These are phyloP conservation scores for Parapsyche elsis DNA, from an alignment of 1,140 invertebrate species.

Conservation along the genomic window DNA sequence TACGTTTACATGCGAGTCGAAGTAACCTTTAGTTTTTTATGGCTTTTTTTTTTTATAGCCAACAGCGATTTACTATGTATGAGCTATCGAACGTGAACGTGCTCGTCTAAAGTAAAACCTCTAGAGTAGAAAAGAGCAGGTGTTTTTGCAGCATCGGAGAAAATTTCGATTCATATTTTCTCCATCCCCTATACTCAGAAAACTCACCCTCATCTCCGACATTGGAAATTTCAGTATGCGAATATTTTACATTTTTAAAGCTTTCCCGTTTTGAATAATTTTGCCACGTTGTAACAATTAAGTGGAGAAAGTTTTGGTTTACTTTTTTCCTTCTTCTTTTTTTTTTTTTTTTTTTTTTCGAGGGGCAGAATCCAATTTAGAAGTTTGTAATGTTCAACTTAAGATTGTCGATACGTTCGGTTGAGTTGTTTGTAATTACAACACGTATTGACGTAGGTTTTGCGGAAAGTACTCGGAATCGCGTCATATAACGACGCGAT, in stretches of 20 bases:
- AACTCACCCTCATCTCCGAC: no score
- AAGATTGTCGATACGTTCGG: background rate
- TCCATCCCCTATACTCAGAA: background rate
- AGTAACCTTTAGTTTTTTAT: background rate
- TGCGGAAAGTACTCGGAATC: no score
- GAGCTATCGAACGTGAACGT: conserved; percentile 4
- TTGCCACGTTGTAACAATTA: background rate
- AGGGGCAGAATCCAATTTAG: background rate
- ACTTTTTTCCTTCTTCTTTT: background rate
- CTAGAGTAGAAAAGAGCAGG: conserved; percentile 10
- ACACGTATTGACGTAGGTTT: no score
- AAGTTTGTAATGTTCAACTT: background rate
- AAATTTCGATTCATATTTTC: conserved; percentile 19
- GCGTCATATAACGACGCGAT: no score
- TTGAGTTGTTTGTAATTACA: no score
- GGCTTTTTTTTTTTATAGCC: background rate
- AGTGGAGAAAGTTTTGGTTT: background rate
- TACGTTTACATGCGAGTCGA: background rate
- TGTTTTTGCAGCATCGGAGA: conserved; percentile 8
- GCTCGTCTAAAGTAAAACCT: background rate
- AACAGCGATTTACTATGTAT: conserved; percentile 15
- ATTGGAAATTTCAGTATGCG: background rate
- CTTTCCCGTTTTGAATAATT: conserved; percentile 9
- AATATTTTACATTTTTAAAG: conserved; percentile 1
- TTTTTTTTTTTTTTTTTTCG: background rate